These are phyloP conservation scores for Melipona quadrifasciata DNA, from an alignment of 1,140 invertebrate species.

Conservation along the genomic window DNA sequence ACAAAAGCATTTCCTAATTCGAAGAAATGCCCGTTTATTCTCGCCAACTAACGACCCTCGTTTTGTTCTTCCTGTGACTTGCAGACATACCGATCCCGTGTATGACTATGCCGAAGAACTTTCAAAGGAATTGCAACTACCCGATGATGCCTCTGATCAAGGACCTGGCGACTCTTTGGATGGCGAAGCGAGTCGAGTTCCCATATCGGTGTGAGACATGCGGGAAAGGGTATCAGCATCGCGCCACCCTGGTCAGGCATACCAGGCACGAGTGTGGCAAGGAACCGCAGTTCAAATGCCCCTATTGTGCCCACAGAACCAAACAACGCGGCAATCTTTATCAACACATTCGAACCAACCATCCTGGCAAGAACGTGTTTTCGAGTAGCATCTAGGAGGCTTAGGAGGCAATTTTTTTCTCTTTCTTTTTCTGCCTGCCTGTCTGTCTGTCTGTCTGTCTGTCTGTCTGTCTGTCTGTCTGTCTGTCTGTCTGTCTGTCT, in stretches of 20 bases:
- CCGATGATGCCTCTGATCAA: slow-evolving; percentile 71
- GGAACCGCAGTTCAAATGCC: slow-evolving; percentile 84
- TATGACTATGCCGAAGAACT: slow-evolving; percentile 59
- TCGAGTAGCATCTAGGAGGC: slow-evolving; percentile 67
- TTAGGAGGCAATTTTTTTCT: background rate
- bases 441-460: too few relatives aligned
- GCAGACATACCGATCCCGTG: slow-evolving; percentile 51
- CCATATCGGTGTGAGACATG: slow-evolving; percentile 82
- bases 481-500: too few relatives aligned
- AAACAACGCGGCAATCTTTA: slow-evolving; percentile 83
- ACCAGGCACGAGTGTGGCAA: slow-evolving; percentile 84
- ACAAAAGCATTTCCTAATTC: slow-evolving; percentile 1
- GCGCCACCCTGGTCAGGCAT: slow-evolving; percentile 83
- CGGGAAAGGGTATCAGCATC: slow-evolving; percentile 83
- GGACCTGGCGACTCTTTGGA: slow-evolving; percentile 73
- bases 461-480: too few relatives aligned
- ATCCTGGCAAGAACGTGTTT: slow-evolving; percentile 77
- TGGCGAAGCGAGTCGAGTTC: slow-evolving; percentile 71
- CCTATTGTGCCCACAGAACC: slow-evolving; percentile 82
- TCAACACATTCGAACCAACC: slow-evolving; percentile 80
- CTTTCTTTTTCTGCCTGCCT: background rate
- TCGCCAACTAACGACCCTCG: slow-evolving; percentile 46
- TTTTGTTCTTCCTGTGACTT: slow-evolving; percentile 62
- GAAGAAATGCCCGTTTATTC: slow-evolving; percentile 21
- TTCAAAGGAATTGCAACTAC: slow-evolving; percentile 58